Evolutionary conservation across 2,888 invertebrate species (phyloP).

Genomic region (Metellina segmentata): DNA sequence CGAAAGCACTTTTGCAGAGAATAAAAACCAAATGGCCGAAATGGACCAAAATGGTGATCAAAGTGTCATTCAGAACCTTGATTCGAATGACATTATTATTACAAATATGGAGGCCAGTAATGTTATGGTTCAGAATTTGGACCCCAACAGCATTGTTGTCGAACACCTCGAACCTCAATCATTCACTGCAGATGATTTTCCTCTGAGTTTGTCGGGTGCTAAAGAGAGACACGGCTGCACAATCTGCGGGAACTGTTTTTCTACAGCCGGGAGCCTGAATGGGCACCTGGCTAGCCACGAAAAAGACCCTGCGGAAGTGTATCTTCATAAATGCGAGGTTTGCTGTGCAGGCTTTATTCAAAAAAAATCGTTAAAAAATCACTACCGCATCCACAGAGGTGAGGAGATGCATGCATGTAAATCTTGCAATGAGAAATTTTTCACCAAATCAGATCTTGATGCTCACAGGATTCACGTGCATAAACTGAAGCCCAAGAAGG

Average conservation of each 20-base stretch:
- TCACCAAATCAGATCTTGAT: conserved; percentile 13
- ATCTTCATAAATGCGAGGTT: conserved; percentile 26
- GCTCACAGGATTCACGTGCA: conserved; percentile 46
- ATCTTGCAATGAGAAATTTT: conserved; percentile 45
- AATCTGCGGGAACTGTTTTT: conserved; percentile 56
- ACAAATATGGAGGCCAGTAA: conserved; percentile 47
- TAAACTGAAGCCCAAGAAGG: conserved; percentile 46
- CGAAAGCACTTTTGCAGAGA: not conserved
- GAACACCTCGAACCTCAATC: conserved; percentile 65
- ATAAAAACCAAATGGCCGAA: not conserved
- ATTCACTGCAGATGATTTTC: conserved; percentile 31
- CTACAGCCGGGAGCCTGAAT: conserved; percentile 29
- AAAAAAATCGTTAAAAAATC: conserved; percentile 44
- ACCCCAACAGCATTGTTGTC: conserved; percentile 60
- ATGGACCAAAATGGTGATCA: conserved; percentile 55
- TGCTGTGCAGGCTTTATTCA: conserved; percentile 46
- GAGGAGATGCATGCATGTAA: conserved; percentile 12
- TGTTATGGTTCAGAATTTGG: conserved; percentile 69
- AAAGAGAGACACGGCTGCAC: conserved; percentile 55
- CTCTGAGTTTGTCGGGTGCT: not conserved
- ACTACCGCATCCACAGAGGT: conserved; percentile 29
- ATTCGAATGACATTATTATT: conserved; percentile 68
- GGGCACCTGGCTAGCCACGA: conserved; percentile 35
- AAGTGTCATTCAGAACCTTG: conserved; percentile 71
- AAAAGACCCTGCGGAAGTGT: not conserved